Conservation (phyloP, 2,888 invertebrate species). For the Nudaria mundana region DNA sequence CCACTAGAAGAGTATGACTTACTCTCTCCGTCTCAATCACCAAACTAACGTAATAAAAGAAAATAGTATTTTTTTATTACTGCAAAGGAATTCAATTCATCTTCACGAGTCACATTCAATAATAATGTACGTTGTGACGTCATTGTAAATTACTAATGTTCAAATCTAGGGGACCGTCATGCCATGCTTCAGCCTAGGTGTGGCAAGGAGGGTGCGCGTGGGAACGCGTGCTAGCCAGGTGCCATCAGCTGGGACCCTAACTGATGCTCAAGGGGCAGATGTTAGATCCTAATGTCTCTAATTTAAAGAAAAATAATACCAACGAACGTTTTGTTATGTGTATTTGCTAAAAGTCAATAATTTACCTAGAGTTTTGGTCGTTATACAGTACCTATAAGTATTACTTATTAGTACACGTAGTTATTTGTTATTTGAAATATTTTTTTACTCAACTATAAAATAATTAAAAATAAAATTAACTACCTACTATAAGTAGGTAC, state of each 20-base stretch:
- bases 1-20: too few relatives aligned
- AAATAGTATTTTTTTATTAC: constrained; percentile 1
- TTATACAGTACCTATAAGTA: too few relatives aligned
- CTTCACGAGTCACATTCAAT: constrained; percentile 54
- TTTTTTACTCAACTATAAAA: too few relatives aligned
- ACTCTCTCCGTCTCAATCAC: too few relatives aligned
- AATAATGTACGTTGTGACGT: constrained; percentile 47
- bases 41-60: too few relatives aligned
- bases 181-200: constrained; percentile 43
- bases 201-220: constrained; percentile 60
- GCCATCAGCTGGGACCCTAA: constrained; percentile 53
- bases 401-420: too few relatives aligned
- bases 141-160: constrained; percentile 26
- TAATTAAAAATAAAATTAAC: too few relatives aligned
- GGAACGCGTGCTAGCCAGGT: constrained; percentile 73
- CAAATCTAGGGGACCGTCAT: constrained; percentile 34
- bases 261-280: constrained; percentile 46
- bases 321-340: not conserved
- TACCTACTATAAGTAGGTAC: too few relatives aligned
- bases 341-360: too few relatives aligned
- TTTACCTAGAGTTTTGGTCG: too few relatives aligned
- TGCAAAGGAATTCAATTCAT: constrained; percentile 37
- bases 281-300: constrained; percentile 33
- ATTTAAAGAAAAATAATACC: constrained; percentile 18
- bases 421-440: too few relatives aligned